A percentile compares a stretch with the other conserved stretches of the same genome.
These are phyloP conservation scores for Diadema setosum DNA, from an alignment of 35 echinoderm and acorn worm species.

Conservation along the genomic window DNA sequence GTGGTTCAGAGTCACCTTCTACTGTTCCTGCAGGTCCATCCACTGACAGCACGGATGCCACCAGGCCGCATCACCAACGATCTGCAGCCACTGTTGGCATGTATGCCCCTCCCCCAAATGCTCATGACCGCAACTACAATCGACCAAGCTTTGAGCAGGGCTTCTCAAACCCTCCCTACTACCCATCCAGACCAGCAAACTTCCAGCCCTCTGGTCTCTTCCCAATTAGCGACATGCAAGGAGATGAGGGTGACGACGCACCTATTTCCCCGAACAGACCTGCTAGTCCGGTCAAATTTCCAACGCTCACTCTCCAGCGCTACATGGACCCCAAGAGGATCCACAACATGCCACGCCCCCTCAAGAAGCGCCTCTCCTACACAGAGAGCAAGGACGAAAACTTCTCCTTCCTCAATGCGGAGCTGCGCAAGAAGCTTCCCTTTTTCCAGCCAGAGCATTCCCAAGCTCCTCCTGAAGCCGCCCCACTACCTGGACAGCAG, in stretches of 20 bases:
- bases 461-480: background rate
- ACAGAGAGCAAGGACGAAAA: conserved; percentile 86
- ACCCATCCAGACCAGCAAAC: conserved; percentile 9
- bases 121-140: conserved; percentile 58
- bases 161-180: background rate
- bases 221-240: background rate
- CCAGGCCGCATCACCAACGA: conserved; percentile 54
- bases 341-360: conserved; percentile 91
- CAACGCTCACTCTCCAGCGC: conserved; percentile 56
- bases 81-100: conserved; percentile 81
- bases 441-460: conserved; percentile 26
- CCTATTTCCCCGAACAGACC: conserved; percentile 65
- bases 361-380: conserved; percentile 87
- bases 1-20: conserved; percentile 18
- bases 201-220: background rate
- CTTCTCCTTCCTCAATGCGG: conserved; percentile 65
- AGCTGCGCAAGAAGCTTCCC: conserved; percentile 31
- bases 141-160: conserved; percentile 49
- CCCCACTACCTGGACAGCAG: background rate
- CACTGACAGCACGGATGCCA: conserved; percentile 3
- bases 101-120: conserved; percentile 68
- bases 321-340: conserved; percentile 72
- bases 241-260: conserved; percentile 32
- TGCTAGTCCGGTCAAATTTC: conserved; percentile 75
- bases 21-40: background rate